Conservation (phyloP, 2,113 vertebrate genomes). For the Elachura formosa region DNA sequence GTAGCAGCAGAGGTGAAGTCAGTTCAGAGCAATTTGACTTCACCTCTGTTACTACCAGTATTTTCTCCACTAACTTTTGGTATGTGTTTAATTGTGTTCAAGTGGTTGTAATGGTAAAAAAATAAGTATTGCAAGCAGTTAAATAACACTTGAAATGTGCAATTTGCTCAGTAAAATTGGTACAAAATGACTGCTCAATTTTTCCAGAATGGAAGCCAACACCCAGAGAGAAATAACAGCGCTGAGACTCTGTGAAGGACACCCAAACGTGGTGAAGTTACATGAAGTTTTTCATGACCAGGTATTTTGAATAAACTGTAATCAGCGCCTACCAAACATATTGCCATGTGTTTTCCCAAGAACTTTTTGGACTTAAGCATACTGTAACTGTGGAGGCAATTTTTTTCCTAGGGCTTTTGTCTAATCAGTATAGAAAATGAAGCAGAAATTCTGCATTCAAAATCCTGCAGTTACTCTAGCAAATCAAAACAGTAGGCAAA, state of each 20-base stretch:
- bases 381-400: neutral
- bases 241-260: conserved; percentile 92
- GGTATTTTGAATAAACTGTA: conserved; percentile 68
- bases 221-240: conserved; percentile 94
- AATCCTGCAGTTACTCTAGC: neutral
- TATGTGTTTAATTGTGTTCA: neutral
- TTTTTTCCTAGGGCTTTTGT: neutral
- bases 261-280: conserved; percentile 95
- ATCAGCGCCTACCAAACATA: neutral
- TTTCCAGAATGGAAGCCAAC: conserved; percentile 91
- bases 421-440: neutral
- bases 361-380: neutral
- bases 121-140: neutral
- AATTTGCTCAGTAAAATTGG: neutral
- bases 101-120: neutral
- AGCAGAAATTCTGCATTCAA: neutral
- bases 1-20: conserved; percentile 5
- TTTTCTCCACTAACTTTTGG: neutral
- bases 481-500: neutral
- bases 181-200: conserved; percentile 11
- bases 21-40: no score
- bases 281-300: conserved; percentile 96
- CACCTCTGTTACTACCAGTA: no score
- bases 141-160: neutral
- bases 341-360: neutral